Conservation (phyloP, 35 echinoderm and acorn worm species). For the Heliocidaris tuberculata region DNA sequence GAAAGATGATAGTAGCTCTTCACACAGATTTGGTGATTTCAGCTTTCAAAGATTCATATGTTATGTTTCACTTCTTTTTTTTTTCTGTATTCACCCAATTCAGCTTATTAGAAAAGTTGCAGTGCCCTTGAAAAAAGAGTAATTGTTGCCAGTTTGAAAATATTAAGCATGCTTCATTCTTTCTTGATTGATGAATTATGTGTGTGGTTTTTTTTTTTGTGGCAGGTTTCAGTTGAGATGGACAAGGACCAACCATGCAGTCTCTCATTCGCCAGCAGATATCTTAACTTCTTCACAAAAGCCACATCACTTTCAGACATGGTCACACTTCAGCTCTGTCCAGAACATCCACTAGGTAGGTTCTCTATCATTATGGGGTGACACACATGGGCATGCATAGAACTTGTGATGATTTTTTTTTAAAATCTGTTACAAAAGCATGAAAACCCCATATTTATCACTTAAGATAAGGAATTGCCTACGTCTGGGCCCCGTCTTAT, state of each 20-base stretch:
- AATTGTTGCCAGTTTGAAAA: no score
- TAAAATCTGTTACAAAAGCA: neutral
- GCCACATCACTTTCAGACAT: conserved; percentile 84
- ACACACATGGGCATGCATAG: neutral
- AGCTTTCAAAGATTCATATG: no score
- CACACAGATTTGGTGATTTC: no score
- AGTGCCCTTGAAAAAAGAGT: no score
- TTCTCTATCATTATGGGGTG: neutral
- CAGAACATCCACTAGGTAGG: conserved; percentile 88
- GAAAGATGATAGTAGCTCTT: no score
- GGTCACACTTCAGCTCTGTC: conserved; percentile 75
- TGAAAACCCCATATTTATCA: neutral
- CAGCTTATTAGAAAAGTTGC: no score
- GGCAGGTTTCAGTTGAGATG: conserved; percentile 73
- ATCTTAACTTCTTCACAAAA: conserved; percentile 83
- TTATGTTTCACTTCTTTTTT: no score
- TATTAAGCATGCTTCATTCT: neutral
- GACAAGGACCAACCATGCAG: conserved; percentile 67
- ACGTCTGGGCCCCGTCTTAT: no score
- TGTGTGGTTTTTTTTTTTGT: neutral
- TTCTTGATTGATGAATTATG: no score
- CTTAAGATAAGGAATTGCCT: neutral
- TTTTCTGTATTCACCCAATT: no score
- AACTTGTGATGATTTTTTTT: neutral
- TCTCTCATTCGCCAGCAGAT: conserved; percentile 83